Evolutionary conservation across 37 sponge, comb jelly and placozoan species (phyloP), one percentile per base, ranked within the genome.

Genomic region (Aphrocallistes beatrix): DNA sequence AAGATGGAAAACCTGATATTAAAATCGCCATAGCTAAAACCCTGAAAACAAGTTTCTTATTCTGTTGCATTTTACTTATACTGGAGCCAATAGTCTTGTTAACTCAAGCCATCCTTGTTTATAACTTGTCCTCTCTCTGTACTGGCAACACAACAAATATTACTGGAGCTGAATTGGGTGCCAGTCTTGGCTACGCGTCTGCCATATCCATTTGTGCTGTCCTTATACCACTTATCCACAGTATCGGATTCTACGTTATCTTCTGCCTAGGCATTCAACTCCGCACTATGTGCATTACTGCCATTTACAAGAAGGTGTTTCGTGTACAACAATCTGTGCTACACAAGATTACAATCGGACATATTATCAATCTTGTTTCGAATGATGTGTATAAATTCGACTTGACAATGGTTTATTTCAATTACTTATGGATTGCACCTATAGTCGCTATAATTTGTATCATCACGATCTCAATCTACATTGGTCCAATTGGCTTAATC

Each of bases 361-460:
- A 60, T 60, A 60, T 60, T 30, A 60, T 60, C 21, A 60, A 60
- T 28, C 21, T 60, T 6, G 75, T 30, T 60, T 60, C 75, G 8
- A 60, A 60, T 30, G 75, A 60, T 60, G 75, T 60, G 10, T 60
- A 60, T 30, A 60, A 60, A 28, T 60, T 60, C 34, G 75, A 60
- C n/a, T 60, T 60, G 34, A 30, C 28, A 60, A 30, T 60, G 10
- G 6, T 60, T 6, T 60, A 25, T 13, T 60, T 19, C 28, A 60
- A 60, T 30, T 60, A 25, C 75, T 60, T 32, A 19, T 60, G 75
- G 75, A 60, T 60, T 6, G 10, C 75, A 3, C 75, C 75, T 13
- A 3, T 60, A 3, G n/a, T 60, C 10, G 75, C 75, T 25, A 3
- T 60, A 25, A 21, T 60, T 3, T 60, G 32, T 13, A 60, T 30